Percentiles rank a stretch among this genome's conserved stretches.
Evolutionary conservation across 2,888 invertebrate genomes (phyloP).

Genomic region (Eumacrocentrus americanus): DNA sequence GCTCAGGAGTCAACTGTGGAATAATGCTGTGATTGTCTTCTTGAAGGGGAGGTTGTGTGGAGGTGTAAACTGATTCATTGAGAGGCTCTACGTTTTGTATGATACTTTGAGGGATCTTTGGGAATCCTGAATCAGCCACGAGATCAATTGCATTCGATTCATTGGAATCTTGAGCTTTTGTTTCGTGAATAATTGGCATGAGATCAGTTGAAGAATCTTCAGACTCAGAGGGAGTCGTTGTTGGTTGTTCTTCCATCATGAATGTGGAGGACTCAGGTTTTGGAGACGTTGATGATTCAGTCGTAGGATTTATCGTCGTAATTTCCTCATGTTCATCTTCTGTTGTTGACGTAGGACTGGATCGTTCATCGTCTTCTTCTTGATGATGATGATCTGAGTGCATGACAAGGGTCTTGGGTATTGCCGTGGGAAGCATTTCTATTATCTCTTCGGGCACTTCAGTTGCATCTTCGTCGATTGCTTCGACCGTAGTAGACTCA

Average conservation of each 20-base stretch:
- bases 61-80: conserved; percentile 33
- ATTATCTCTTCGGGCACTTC: conserved; percentile 10
- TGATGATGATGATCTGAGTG: conserved; percentile 8
- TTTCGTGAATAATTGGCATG: conserved; percentile 2
- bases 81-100: conserved; percentile 47
- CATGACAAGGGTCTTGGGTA: conserved; percentile 30
- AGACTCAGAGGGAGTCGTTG: conserved; percentile 14
- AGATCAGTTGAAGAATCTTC: conserved; percentile 6
- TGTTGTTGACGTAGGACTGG: background rate
- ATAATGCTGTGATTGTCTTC: conserved; percentile 39
- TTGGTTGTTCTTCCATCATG: conserved; percentile 10
- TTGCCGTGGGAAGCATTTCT: conserved; percentile 30
- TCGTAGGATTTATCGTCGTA: background rate
- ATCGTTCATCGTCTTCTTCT: background rate
- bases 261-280: conserved; percentile 3
- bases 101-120: conserved; percentile 48
- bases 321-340: conserved; percentile 17
- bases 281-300: conserved; percentile 7
- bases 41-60: conserved; percentile 25
- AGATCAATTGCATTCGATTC: conserved; percentile 45
- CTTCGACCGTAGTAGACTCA: conserved; percentile 41
- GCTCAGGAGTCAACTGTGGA: conserved; percentile 47
- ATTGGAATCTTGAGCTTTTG: conserved; percentile 33
- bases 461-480: conserved; percentile 20
- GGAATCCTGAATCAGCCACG: conserved; percentile 40